Evolutionary conservation across 1,140 invertebrate genomes (phyloP).

Genomic region (Delia radicum): DNA sequence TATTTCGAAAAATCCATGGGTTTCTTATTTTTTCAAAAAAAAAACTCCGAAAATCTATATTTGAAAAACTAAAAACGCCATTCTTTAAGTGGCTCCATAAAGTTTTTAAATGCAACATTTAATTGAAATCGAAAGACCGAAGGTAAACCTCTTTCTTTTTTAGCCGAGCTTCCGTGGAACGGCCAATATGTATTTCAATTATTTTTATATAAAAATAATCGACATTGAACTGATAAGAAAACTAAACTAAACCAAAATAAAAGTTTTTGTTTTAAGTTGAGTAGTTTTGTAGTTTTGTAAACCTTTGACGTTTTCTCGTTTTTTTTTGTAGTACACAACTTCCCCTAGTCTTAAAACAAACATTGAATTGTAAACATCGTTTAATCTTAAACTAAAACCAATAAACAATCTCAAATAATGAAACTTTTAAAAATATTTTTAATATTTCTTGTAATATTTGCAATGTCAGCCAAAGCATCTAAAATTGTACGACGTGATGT

Average conservation of each 20-base stretch:
- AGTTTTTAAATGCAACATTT: no score
- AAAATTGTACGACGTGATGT: background rate
- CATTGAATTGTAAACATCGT: slow-evolving; percentile 1
- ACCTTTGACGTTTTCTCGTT: background rate
- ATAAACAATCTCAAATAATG: background rate
- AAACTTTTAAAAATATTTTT: background rate
- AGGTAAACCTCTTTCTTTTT: no score
- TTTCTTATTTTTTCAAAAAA: no score
- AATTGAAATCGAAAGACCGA: no score
- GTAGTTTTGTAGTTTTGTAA: background rate
- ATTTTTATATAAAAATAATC: no score
- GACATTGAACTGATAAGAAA: slow-evolving; percentile 19
- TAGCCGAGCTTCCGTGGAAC: no score
- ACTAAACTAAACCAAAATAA: background rate
- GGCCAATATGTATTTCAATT: no score
- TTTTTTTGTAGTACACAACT: background rate
- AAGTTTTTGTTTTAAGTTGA: background rate
- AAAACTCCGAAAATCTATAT: no score
- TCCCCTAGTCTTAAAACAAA: background rate
- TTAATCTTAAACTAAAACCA: background rate
- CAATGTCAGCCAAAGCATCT: background rate
- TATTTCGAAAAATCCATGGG: no score
- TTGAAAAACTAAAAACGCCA: no score
- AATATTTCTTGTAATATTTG: background rate
- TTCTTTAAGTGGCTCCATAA: no score